Evolutionary conservation across 1,140 invertebrate genomes (phyloP), one percentile per base, ranked within the genome.

Genomic region (Helicoverpa armigera): DNA sequence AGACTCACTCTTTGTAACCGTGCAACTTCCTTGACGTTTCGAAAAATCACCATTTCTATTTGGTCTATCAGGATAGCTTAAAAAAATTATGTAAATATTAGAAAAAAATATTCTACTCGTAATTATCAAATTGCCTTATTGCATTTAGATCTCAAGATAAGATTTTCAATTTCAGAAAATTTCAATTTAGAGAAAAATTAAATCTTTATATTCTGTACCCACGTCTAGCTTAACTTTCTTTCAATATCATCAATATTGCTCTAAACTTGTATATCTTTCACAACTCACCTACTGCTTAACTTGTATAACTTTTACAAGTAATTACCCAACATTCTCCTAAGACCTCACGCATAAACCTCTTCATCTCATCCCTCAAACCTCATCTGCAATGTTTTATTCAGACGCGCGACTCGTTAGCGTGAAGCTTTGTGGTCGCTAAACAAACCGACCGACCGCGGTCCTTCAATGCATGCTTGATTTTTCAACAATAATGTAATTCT

Each of bases 391-490:
- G 92, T 94, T 94, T 94, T 94, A 94, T 94, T 94, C 92, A 94
- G 90, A 86, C 91, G 86, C 84, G 90, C 85, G 87, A 94, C 92
- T 94, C 92, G 92, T 94, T 93, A 94, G 92, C 86, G 87, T 87
- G 88, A 87, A 78, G 91, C 89, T 91, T 93, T 93, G 92, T 94
- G 92, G 91, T 84, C 90, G 87, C 91, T 91, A 92, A 92, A 93
- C 90, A 93, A 93, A 92, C 89, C 89, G 80, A 75, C 87, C 86
- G 84, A 84, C 85, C 86, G 89, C 43, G 50, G 86, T 90, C 86
- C 82, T 85, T 87, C 86, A 85, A 88, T 89, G 84, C 88, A 88
- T 80, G 72, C 78, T 61, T 83, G 80, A 83, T 83, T 83, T 79
- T 83, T 83, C 78, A 74, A 83, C 61, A 78, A 82, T 78, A 70